Base-by-base conservation (phyloP, 2,888 invertebrate species). In the Xanthia icteritia region DNA sequence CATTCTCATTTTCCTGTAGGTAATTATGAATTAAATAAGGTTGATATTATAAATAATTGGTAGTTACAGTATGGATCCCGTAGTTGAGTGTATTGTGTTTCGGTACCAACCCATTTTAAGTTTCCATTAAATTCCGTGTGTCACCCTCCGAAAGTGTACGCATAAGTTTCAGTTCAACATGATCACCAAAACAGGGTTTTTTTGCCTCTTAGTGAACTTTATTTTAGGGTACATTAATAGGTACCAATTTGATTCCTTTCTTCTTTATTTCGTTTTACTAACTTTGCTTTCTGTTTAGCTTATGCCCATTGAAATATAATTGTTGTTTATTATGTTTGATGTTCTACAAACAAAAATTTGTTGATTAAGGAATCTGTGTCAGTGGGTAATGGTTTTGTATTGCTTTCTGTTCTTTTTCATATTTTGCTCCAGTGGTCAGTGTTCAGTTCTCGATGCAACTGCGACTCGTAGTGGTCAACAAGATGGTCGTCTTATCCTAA, bases 401-500 rank as follows among this genome's bases (percentile, higher is more conserved):
- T 27, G 9, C 20, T n/a, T 56, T 56, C 17, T 73, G 5, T 45
- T 36, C 8, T 1, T 73, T 74, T 74, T 6, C 23, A 51, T 39
- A 31, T 17, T 60, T 39, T 48, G 0, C 27, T 75, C 5, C 75
- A 74, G 74, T 23, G 17, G 36, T n/a, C 58, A 51, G 17, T 75
- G 60, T 39, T 72, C 65, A 39, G 61, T 17, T 61, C 27, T 69
- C 8, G 31, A 39, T n/a, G 56, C 58, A 61, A 23, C 58, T 27
- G 54, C 60, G 13, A 23, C n/a, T 23, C n/a, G 39, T 15, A 15
- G 51, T 20, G 20, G 31, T 15, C 17, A 20, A 45, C 31, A 65
- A 36, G 42, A 54, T 15, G 60, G 60, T 2, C 77, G 77, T 61
- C 76, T 85, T 23, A 81, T 83, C 51, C 23, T 85, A n/a, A 85